A percentile compares a stretch with the other conserved stretches of the same genome.
These are phyloP conservation scores for Melanotaenia pygmaea DNA, from an alignment of 2,797 vertebrate species.

Conservation along the genomic window DNA sequence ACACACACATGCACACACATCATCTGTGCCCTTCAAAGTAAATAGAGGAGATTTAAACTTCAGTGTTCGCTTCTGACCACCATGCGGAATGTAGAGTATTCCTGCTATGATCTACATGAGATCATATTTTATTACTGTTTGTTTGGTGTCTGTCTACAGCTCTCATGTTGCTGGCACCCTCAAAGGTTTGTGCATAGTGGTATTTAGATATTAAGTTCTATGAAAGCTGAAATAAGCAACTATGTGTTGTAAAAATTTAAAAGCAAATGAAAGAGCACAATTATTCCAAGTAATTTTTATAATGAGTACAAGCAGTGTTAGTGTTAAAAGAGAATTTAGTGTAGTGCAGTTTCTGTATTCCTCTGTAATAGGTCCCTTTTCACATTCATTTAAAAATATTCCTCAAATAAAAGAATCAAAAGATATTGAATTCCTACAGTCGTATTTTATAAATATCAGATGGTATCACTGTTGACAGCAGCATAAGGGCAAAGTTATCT, in stretches of 20 bases:
- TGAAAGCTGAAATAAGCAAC: not conserved
- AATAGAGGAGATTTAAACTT: slow-evolving; percentile 47
- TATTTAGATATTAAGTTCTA: not conserved
- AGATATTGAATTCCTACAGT: slow-evolving; percentile 2
- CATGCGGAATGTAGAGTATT: slow-evolving; percentile 53
- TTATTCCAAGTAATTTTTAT: not conserved
- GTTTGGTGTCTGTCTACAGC: slow-evolving; percentile 5
- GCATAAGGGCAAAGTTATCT: slow-evolving; percentile 30
- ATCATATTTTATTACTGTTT: slow-evolving; percentile 33
- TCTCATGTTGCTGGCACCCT: slow-evolving; percentile 14
- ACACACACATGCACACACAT: slow-evolving; percentile 27
- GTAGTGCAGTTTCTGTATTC: not conserved
- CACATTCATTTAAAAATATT: not conserved
- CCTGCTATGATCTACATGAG: slow-evolving; percentile 31
- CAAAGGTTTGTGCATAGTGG: not conserved
- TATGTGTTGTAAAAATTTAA: not conserved
- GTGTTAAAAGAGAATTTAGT: not conserved
- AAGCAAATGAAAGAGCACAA: slow-evolving; percentile 1
- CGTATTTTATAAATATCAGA: slow-evolving; percentile 3
- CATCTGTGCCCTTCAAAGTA: slow-evolving; percentile 44
- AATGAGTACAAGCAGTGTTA: not conserved
- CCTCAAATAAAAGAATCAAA: slow-evolving; percentile 15
- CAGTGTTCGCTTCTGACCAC: slow-evolving; percentile 34
- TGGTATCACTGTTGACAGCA: not conserved
- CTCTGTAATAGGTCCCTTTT: not conserved